Conservation (phyloP, 1,140 invertebrate genomes). For the Sycophaga agraensis region DNA sequence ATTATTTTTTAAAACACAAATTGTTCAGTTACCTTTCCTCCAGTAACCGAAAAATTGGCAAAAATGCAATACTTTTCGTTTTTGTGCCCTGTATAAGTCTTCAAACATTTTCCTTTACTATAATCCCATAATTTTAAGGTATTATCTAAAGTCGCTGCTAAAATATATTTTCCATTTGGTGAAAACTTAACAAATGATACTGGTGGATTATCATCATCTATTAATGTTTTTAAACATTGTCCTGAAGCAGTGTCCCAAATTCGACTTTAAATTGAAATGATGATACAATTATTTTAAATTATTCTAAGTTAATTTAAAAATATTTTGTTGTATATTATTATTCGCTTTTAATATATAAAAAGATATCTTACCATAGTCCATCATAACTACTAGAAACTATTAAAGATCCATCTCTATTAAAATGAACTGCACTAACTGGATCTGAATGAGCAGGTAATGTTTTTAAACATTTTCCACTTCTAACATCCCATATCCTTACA, state of each 20-base stretch:
- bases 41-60: constrained; percentile 99
- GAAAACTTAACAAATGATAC: constrained; percentile 99
- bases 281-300: neutral
- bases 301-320: neutral
- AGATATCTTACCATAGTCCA: constrained; percentile 84
- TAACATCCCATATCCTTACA: constrained; percentile 98
- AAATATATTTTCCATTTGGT: constrained; percentile 98
- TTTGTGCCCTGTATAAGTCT: constrained; percentile 96
- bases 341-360: neutral
- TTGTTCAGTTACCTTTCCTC: constrained; percentile 78
- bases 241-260: constrained; percentile 99
- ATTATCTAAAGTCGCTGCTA: constrained; percentile 97
- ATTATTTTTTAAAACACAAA: neutral
- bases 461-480: constrained; percentile 98
- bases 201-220: constrained; percentile 98
- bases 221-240: constrained; percentile 97
- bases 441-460: constrained; percentile 98
- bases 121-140: constrained; percentile 99
- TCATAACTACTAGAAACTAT: constrained; percentile 99
- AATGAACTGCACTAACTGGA: constrained; percentile 97
- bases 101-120: constrained; percentile 95
- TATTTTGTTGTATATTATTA: neutral
- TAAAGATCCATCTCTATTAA: constrained; percentile 96
- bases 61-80: constrained; percentile 99
- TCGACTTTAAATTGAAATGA: constrained; percentile 70